phyloP scores from a whole-genome alignment of 2,113 vertebrate species.

The Scomber colias region DNA sequence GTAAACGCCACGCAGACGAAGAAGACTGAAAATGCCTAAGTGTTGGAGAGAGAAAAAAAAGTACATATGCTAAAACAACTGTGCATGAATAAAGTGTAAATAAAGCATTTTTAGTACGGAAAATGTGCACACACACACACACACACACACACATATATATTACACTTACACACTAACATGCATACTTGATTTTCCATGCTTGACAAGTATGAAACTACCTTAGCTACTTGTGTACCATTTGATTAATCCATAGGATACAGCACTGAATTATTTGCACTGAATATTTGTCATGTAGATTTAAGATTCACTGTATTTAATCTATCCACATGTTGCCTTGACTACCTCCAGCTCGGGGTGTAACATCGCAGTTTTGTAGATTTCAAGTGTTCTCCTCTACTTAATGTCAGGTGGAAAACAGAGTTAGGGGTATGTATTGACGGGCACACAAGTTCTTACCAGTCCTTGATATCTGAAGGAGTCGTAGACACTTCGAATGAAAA shows the following conservation, averaged over 20 bases:
- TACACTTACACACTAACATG: background rate
- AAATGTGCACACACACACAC: background rate
- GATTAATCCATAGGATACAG: background rate
- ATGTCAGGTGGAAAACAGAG: background rate
- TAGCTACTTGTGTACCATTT: background rate
- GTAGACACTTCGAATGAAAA: slow-evolving; percentile 98
- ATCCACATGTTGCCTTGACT: background rate
- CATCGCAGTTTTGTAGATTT: too few relatives aligned
- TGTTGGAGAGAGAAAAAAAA: slow-evolving; percentile 21
- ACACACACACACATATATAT: background rate
- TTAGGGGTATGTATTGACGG: background rate
- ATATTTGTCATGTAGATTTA: background rate
- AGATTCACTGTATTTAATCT: background rate
- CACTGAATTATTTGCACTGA: background rate
- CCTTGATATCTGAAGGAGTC: slow-evolving; percentile 99
- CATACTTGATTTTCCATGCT: background rate
- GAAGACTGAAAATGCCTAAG: slow-evolving; percentile 98
- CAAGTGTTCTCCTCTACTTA: background rate
- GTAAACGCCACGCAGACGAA: slow-evolving; percentile 99
- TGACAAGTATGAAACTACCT: background rate
- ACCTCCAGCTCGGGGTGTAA: background rate
- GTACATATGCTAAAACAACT: background rate
- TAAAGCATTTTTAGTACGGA: background rate
- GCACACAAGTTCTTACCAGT: slow-evolving; percentile 85
- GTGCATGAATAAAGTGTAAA: background rate